phyloP scores from a whole-genome alignment of 2,888 invertebrate genomes.

The Hololepta plana region DNA sequence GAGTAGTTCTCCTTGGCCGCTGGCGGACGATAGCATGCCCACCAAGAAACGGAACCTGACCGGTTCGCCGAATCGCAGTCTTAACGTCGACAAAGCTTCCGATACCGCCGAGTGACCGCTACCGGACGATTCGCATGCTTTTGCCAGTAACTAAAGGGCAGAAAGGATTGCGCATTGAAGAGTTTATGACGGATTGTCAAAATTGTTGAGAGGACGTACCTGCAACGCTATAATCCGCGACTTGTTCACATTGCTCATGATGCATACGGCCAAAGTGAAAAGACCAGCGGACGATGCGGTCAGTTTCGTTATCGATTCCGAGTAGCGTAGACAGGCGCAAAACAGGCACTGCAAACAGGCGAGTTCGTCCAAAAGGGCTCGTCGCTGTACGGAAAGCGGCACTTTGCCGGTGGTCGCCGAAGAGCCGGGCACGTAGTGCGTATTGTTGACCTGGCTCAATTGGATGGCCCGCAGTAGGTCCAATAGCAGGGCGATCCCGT shows the following conservation, averaged over 20 bases:
- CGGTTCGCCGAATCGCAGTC: constrained; percentile 79
- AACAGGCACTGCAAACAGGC: constrained; percentile 79
- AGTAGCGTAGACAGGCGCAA: constrained; percentile 59
- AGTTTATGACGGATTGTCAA: neutral
- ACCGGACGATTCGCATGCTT: constrained; percentile 57
- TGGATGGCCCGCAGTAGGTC: constrained; percentile 77
- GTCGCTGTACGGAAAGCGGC: constrained; percentile 48
- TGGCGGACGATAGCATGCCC: constrained; percentile 69
- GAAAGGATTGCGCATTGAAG: neutral
- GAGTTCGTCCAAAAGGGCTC: constrained; percentile 70
- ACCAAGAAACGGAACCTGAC: constrained; percentile 81
- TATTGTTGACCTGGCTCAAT: constrained; percentile 54
- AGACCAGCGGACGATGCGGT: constrained; percentile 65
- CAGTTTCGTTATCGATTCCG: constrained; percentile 60
- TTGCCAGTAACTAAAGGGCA: constrained; percentile 53
- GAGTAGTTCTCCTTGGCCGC: constrained; percentile 49
- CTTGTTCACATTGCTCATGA: constrained; percentile 75
- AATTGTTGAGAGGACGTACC: no score
- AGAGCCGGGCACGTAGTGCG: constrained; percentile 20
- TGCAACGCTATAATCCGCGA: constrained; percentile 72
- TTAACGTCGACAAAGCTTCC: constrained; percentile 75
- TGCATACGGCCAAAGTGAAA: constrained; percentile 69
- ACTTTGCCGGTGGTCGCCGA: constrained; percentile 28
- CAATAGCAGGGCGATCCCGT: constrained; percentile 68
- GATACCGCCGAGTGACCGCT: constrained; percentile 73